These are phyloP conservation scores for Drosophila bocki DNA, from an alignment of 1,140 invertebrate genomes.

Conservation along the genomic window DNA sequence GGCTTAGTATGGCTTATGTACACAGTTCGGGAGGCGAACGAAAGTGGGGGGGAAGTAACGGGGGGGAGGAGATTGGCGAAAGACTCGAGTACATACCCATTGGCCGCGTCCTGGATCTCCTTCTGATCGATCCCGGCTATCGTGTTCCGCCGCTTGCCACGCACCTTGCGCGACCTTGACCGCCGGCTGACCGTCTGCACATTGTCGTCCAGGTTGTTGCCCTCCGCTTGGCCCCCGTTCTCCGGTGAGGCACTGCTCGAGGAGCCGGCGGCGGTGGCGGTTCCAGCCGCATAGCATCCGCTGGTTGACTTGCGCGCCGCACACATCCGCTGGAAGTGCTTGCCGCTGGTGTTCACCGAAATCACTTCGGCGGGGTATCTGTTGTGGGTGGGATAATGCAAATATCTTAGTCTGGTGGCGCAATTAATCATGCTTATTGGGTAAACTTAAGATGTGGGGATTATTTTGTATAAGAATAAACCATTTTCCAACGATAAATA, in stretches of 20 bases:
- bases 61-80: conserved; percentile 1
- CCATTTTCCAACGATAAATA: background rate
- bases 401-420: background rate
- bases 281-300: conserved; percentile 67
- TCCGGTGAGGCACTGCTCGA: conserved; percentile 84
- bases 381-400: background rate
- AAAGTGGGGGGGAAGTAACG: conserved; percentile 44
- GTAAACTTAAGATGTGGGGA: too few species aligned
- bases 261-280: conserved; percentile 85
- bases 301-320: conserved; percentile 92
- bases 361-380: conserved; percentile 95
- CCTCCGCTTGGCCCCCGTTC: conserved; percentile 74
- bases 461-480: background rate
- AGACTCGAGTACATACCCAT: conserved; percentile 88
- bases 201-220: conserved; percentile 83
- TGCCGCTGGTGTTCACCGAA: conserved; percentile 93
- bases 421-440: conserved; percentile 17
- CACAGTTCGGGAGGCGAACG: conserved; percentile 58
- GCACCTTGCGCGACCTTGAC: conserved; percentile 90
- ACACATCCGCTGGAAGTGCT: conserved; percentile 94
- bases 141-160: conserved; percentile 94
- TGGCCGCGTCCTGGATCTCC: conserved; percentile 92
- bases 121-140: conserved; percentile 95
- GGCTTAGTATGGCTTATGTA: conserved; percentile 63
- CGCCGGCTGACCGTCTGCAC: conserved; percentile 89